These are phyloP conservation scores for Rhabdomys pumilio DNA, from an alignment of 2,797 vertebrate species.

Conservation along the genomic window DNA sequence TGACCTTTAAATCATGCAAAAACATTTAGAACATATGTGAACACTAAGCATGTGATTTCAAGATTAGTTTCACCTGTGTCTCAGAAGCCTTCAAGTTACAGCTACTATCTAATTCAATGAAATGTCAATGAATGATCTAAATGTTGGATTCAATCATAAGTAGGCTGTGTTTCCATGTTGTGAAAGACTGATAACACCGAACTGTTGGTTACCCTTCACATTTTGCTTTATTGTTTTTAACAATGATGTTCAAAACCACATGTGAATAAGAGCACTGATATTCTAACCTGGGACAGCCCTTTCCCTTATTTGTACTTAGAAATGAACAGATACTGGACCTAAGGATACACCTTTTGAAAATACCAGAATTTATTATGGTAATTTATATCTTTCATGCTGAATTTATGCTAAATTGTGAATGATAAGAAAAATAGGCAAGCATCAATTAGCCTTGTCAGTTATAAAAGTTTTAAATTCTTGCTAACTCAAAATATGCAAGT, in stretches of 20 bases:
- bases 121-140: background rate
- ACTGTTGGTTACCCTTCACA: background rate
- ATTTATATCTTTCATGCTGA: background rate
- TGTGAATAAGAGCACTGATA: background rate
- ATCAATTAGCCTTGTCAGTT: background rate
- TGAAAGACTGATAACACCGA: background rate
- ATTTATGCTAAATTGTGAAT: background rate
- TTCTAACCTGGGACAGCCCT: background rate
- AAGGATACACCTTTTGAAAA: background rate
- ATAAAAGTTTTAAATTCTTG: background rate
- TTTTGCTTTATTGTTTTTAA: slow-evolving; percentile 20
- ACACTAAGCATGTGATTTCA: background rate
- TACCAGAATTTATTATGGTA: background rate
- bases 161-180: background rate
- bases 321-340: background rate
- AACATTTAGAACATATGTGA: background rate
- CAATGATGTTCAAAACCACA: background rate
- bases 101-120: background rate
- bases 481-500: background rate
- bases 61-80: background rate
- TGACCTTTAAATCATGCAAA: background rate
- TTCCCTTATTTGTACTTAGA: background rate
- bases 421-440: background rate
- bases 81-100: background rate
- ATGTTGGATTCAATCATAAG: background rate